phyloP scores from a whole-genome alignment of 2,888 invertebrate genomes.

The Morpho achilles region DNA sequence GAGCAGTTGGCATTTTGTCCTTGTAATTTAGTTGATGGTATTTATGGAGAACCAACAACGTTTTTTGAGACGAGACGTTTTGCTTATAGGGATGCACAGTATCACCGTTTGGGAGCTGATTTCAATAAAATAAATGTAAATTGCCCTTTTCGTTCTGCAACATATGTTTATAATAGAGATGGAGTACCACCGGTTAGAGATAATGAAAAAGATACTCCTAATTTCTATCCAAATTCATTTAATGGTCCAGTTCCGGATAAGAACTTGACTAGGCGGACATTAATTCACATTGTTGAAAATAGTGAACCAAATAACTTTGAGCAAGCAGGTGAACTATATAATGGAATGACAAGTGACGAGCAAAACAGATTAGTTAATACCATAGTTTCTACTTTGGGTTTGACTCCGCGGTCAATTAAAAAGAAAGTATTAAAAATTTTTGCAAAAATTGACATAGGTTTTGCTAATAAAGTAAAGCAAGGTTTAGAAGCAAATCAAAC shows the following conservation, averaged over 20 bases:
- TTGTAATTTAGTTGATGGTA: slow-evolving; percentile 92
- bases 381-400: slow-evolving; percentile 85
- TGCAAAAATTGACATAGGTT: slow-evolving; percentile 85
- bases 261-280: slow-evolving; percentile 71
- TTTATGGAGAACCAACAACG: slow-evolving; percentile 93
- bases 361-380: slow-evolving; percentile 87
- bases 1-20: slow-evolving; percentile 86
- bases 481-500: slow-evolving; percentile 39
- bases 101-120: slow-evolving; percentile 91
- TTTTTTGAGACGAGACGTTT: slow-evolving; percentile 91
- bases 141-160: slow-evolving; percentile 86
- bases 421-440: slow-evolving; percentile 87
- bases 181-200: slow-evolving; percentile 85
- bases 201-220: slow-evolving; percentile 92
- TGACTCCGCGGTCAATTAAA: slow-evolving; percentile 81
- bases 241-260: slow-evolving; percentile 86
- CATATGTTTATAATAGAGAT: slow-evolving; percentile 89
- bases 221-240: slow-evolving; percentile 97
- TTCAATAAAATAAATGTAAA: slow-evolving; percentile 94
- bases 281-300: slow-evolving; percentile 78
- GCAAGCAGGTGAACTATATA: slow-evolving; percentile 90
- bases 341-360: slow-evolving; percentile 85
- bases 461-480: slow-evolving; percentile 76
- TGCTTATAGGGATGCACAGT: slow-evolving; percentile 92
- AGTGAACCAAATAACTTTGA: slow-evolving; percentile 92